Evolutionary conservation across 35 echinoderm and acorn worm species (phyloP).

Genomic region (Holothuria glaberrima): DNA sequence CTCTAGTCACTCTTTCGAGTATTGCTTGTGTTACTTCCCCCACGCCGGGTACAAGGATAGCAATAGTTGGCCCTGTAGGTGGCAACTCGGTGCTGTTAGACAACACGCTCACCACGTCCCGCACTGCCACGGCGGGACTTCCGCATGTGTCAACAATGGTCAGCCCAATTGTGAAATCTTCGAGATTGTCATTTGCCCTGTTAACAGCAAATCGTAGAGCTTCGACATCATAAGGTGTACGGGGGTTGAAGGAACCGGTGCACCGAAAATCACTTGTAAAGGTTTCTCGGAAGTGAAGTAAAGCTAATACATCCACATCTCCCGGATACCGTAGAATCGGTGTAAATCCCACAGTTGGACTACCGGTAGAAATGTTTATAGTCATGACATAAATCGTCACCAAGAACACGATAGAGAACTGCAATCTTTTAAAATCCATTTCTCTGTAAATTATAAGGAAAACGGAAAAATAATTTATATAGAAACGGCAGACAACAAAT

Average conservation of each 20-base stretch:
- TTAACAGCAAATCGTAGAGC: not conserved
- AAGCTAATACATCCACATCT: slow-evolving; percentile 11
- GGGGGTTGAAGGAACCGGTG: not conserved
- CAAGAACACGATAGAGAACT: not conserved
- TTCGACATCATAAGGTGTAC: slow-evolving; percentile 37
- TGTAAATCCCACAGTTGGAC: not conserved
- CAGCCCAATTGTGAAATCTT: slow-evolving; percentile 57
- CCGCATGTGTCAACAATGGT: slow-evolving; percentile 78
- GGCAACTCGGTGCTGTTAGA: slow-evolving; percentile 20
- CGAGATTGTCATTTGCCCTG: not conserved
- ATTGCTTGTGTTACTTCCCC: slow-evolving; percentile 27
- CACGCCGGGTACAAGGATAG: slow-evolving; percentile 58
- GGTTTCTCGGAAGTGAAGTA: slow-evolving; percentile 31
- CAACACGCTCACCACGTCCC: slow-evolving; percentile 41
- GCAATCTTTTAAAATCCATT: not conserved
- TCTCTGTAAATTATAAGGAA: not conserved
- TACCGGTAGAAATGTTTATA: not conserved
- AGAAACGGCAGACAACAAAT: no score
- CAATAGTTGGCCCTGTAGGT: slow-evolving; percentile 63
- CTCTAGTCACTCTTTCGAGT: slow-evolving; percentile 10
- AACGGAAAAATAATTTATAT: not conserved
- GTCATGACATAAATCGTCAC: not conserved
- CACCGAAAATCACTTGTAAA: not conserved
- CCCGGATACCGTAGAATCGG: slow-evolving; percentile 33
- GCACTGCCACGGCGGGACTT: slow-evolving; percentile 42